Percentiles rank a stretch among this genome's conserved stretches.
These are phyloP conservation scores for Isichthys henryi DNA, from an alignment of 2,113 vertebrate species.

Conservation along the genomic window DNA sequence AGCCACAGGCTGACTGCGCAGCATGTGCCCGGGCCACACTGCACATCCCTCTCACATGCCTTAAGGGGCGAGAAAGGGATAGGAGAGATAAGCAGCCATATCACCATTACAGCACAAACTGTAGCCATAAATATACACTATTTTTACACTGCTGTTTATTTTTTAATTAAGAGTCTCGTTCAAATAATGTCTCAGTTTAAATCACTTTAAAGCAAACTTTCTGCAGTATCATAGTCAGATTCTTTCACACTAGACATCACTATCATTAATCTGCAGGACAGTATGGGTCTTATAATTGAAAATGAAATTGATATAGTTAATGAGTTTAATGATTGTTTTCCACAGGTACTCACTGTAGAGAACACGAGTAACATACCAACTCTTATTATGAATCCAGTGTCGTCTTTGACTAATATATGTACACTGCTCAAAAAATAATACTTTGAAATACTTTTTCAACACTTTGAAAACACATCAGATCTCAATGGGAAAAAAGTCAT, in stretches of 20 bases:
- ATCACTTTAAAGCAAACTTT: neutral
- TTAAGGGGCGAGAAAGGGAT: slow-evolving; percentile 34
- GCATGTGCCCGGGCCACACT: slow-evolving; percentile 74
- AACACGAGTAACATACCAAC: no score
- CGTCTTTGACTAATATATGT: no score
- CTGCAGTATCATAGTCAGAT: neutral
- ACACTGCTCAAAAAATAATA: no score
- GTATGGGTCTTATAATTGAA: neutral
- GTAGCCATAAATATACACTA: neutral
- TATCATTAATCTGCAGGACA: neutral
- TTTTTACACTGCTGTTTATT: neutral
- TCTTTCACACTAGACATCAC: neutral
- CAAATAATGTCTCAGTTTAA: neutral
- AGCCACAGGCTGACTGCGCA: slow-evolving; percentile 87
- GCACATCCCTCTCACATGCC: slow-evolving; percentile 77
- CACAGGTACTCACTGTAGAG: neutral
- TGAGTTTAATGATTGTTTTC: neutral
- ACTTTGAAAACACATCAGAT: no score
- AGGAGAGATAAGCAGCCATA: neutral
- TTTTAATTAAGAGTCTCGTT: neutral
- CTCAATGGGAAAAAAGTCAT: no score
- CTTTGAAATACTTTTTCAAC: no score
- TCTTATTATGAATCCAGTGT: no score
- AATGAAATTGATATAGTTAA: neutral
- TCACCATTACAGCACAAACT: neutral